These are phyloP conservation scores for Acromyrmex charruanus DNA, from an alignment of 1,140 invertebrate species.

Conservation along the genomic window DNA sequence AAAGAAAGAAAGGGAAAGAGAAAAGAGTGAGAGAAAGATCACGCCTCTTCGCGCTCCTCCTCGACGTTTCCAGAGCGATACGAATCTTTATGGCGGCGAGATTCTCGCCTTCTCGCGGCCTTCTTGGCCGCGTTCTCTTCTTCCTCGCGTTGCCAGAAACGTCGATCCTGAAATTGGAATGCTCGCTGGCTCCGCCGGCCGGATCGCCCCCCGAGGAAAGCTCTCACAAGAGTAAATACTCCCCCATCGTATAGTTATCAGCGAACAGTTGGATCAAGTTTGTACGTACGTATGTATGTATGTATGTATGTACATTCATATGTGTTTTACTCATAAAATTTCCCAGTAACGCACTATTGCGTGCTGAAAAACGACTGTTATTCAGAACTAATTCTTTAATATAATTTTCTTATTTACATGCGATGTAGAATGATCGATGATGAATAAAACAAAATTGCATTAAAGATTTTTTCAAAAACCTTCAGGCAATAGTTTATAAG, in stretches of 20 bases:
- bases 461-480: no score
- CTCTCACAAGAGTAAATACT: constrained; percentile 54
- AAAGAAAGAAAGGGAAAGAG: neutral
- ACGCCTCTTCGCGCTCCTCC: constrained; percentile 54
- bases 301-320: neutral
- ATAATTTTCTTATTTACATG: no score
- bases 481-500: no score
- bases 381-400: no score
- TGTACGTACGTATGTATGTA: no score
- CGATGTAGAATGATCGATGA: no score
- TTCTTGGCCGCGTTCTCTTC: constrained; percentile 36
- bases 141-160: constrained; percentile 42
- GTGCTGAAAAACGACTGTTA: no score
- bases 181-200: neutral
- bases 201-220: constrained; percentile 32
- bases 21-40: constrained; percentile 12
- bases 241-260: constrained; percentile 4
- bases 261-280: constrained; percentile 25
- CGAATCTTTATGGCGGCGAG: constrained; percentile 75
- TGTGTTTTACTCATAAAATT: neutral
- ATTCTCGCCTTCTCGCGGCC: constrained; percentile 64
- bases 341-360: no score
- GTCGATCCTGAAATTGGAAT: constrained; percentile 63
- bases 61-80: constrained; percentile 75
- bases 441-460: no score